phyloP scores from a whole-genome alignment of 1,140 invertebrate species.

The Marisa cornuarietis region DNA sequence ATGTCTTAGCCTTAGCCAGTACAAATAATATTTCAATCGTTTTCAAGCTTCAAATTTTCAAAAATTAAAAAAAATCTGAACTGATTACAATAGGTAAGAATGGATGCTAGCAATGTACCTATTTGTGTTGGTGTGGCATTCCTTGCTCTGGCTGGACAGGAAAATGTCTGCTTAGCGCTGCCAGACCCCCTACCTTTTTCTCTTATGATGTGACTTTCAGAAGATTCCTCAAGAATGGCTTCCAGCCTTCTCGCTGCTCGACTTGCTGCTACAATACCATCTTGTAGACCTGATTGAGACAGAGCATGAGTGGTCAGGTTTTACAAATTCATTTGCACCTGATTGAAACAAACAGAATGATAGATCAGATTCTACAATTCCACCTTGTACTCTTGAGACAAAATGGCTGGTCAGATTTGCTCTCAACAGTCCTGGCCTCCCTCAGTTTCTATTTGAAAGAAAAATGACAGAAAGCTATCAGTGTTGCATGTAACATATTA shows the following conservation, averaged over 20 bases:
- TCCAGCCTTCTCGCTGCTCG: conserved; percentile 5
- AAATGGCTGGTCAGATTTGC: background rate
- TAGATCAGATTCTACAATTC: background rate
- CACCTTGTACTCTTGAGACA: background rate
- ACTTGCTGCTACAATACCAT: background rate
- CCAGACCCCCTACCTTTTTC: background rate
- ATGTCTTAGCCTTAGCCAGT: too few species aligned
- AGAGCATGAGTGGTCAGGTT: background rate
- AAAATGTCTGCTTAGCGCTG: background rate
- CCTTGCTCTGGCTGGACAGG: too few species aligned
- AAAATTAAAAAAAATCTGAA: too few species aligned
- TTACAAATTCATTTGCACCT: too few species aligned
- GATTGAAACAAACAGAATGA: background rate
- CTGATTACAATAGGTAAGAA: too few species aligned
- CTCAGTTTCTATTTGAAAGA: background rate
- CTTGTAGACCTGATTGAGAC: conserved; percentile 4
- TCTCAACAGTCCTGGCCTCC: background rate
- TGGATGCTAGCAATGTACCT: background rate
- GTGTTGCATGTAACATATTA: conserved; percentile 9
- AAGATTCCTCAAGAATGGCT: background rate
- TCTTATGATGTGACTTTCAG: background rate
- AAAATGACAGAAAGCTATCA: background rate
- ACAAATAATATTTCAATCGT: too few species aligned
- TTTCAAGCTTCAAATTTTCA: too few species aligned
- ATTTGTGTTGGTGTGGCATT: too few species aligned